These are phyloP conservation scores for Papilio gigon DNA, from an alignment of 2,888 invertebrate species.

Conservation along the genomic window DNA sequence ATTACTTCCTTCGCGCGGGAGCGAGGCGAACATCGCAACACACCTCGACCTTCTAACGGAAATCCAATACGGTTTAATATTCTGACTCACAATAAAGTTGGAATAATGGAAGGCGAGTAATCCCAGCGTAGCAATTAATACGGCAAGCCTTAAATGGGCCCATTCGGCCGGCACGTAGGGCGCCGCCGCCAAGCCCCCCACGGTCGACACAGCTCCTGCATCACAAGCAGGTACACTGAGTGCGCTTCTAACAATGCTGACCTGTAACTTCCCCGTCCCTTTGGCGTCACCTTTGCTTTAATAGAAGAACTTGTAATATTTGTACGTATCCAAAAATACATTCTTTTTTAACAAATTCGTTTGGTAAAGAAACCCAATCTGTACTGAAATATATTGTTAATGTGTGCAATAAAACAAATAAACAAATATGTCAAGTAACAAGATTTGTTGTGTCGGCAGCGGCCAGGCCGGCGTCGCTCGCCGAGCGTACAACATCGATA, in stretches of 20 bases:
- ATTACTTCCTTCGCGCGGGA: no score
- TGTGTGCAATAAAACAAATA: no score
- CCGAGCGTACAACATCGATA: no score
- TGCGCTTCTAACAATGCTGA: background rate
- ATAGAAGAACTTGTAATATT: no score
- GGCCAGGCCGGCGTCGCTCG: no score
- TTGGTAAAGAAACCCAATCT: no score
- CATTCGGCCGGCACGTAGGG: constrained; percentile 55
- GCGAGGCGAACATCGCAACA: background rate
- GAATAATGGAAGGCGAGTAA: constrained; percentile 66
- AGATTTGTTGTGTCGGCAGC: no score
- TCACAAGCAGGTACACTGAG: constrained; percentile 5
- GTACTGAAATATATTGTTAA: no score
- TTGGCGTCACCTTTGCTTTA: background rate
- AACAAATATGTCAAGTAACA: no score
- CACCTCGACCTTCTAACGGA: background rate
- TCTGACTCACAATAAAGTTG: constrained; percentile 65
- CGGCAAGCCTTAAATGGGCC: constrained; percentile 49
- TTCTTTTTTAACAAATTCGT: no score
- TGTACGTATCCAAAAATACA: no score
- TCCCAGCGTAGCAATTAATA: constrained; percentile 55
- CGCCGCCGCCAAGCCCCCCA: constrained; percentile 58
- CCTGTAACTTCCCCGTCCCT: background rate
- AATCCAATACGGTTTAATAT: constrained; percentile 11
- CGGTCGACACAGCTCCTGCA: constrained; percentile 63